Evolutionary conservation across 23 tunicate species (phyloP).

Genomic region (Clavelina lepadiformis): DNA sequence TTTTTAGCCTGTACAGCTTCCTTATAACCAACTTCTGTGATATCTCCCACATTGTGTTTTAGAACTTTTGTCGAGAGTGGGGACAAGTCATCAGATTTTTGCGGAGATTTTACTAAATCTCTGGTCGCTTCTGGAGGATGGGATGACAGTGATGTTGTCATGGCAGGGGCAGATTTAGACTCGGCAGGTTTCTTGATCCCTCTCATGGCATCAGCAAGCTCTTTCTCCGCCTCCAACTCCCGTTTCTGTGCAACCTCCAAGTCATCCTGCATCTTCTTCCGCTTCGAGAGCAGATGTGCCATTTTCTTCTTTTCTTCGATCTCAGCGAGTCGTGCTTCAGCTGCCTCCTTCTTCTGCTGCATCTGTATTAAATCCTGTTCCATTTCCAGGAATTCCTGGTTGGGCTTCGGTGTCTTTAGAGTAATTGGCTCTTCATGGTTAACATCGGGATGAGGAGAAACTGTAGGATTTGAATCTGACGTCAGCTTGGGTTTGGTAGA

Average conservation of each 20-base stretch:
- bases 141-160: too few relatives aligned
- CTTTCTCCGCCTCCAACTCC: constrained; percentile 41
- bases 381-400: constrained; percentile 13
- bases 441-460: neutral
- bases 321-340: constrained; percentile 24
- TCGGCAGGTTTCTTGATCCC: too few relatives aligned
- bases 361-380: constrained; percentile 14
- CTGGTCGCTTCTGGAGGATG: too few relatives aligned
- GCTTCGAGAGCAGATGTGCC: constrained; percentile 24
- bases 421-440: neutral
- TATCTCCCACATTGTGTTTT: too few relatives aligned
- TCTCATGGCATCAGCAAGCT: constrained; percentile 65
- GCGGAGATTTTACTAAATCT: too few relatives aligned
- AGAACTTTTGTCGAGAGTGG: too few relatives aligned
- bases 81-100: too few relatives aligned
- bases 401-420: neutral
- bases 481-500: constrained; percentile 7
- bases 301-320: constrained; percentile 40
- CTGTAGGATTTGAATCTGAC: too few relatives aligned
- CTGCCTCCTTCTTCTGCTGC: constrained; percentile 46
- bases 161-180: too few relatives aligned
- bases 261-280: constrained; percentile 21
- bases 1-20: too few relatives aligned
- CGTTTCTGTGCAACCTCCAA: constrained; percentile 26
- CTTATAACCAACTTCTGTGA: too few relatives aligned